Percentiles rank a stretch among this genome's conserved stretches.
Conservation (phyloP, 2,888 invertebrate species). For the Brenthis hecate region DNA sequence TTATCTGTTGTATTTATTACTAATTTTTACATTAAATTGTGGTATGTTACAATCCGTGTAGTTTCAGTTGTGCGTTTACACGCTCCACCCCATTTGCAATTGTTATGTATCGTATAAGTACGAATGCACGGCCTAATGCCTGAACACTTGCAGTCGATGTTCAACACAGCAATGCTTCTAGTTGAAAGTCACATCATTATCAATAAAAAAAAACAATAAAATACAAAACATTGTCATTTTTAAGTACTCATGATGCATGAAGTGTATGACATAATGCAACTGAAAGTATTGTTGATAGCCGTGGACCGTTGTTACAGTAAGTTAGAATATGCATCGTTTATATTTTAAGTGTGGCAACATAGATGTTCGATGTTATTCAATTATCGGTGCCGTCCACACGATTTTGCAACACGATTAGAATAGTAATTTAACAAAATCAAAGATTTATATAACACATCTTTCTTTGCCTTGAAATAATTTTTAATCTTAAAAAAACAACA, state of each 20-base stretch:
- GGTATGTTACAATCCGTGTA: conserved; percentile 85
- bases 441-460: background rate
- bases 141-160: conserved; percentile 41
- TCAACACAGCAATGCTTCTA: conserved; percentile 41
- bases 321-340: conserved; percentile 31
- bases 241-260: conserved; percentile 32
- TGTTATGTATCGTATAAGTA: conserved; percentile 44
- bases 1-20: conserved; percentile 86
- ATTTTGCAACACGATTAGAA: conserved; percentile 31
- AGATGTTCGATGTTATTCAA: conserved; percentile 33
- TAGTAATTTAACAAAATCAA: background rate
- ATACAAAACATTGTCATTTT: background rate
- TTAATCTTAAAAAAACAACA: background rate
- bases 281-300: conserved; percentile 38
- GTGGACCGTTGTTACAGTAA: conserved; percentile 31
- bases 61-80: conserved; percentile 77
- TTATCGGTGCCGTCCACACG: conserved; percentile 23
- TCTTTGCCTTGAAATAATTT: background rate
- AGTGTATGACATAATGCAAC: conserved; percentile 37
- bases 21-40: conserved; percentile 88
- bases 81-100: conserved; percentile 62
- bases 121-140: conserved; percentile 46
- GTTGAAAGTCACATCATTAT: conserved; percentile 32
- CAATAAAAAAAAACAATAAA: background rate
- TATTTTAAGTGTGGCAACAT: conserved; percentile 38